Conservation (phyloP, 2,888 invertebrate species). For the Lithodes maja region DNA sequence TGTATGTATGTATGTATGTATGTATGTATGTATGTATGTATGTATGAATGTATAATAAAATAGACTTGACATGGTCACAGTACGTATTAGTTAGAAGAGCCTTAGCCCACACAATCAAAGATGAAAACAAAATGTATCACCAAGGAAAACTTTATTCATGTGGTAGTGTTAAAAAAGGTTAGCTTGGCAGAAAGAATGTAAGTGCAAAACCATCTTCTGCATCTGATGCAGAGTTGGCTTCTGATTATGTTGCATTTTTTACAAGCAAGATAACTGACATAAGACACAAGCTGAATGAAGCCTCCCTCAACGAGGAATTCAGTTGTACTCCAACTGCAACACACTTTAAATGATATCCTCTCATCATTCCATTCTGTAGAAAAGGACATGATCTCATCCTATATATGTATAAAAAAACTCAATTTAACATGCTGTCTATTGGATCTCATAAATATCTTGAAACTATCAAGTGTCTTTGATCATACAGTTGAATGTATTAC, state of each 20-base stretch:
- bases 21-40: constrained; percentile 19
- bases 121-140: too few relatives aligned
- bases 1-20: constrained; percentile 28
- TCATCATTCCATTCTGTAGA: not conserved
- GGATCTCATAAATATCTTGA: not conserved
- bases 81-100: too few relatives aligned
- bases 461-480: not conserved
- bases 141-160: too few relatives aligned
- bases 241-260: not conserved
- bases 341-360: not conserved
- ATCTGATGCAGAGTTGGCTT: not conserved
- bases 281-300: not conserved
- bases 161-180: too few relatives aligned
- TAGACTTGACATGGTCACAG: too few relatives aligned
- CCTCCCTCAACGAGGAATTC: not conserved
- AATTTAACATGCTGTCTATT: not conserved
- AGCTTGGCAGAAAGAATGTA: too few relatives aligned
- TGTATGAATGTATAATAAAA: not conserved
- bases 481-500: not conserved
- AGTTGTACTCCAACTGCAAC: not conserved
- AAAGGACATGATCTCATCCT: too few relatives aligned
- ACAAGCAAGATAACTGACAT: not conserved
- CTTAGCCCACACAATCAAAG: too few relatives aligned
- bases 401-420: too few relatives aligned
- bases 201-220: not conserved